A percentile compares a stretch with the other conserved stretches of the same genome.
Evolutionary conservation across 2,888 invertebrate genomes (phyloP).

Genomic region (Drosophila flavopinicola): DNA sequence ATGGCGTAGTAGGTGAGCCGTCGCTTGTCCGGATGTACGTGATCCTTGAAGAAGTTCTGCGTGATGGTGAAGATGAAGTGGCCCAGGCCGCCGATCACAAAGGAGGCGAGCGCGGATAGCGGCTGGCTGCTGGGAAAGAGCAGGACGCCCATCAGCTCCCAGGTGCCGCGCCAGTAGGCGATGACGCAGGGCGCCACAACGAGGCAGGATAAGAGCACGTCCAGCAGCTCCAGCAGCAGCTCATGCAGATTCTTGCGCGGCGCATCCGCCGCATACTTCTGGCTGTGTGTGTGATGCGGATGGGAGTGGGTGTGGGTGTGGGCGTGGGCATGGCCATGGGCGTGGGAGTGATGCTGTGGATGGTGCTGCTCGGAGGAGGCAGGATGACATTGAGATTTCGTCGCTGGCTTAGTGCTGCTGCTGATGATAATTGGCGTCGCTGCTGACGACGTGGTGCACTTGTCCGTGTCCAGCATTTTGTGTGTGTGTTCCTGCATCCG

Average conservation of each 20-base stretch:
- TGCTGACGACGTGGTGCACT: slow-evolving; percentile 42
- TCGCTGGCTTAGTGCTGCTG: slow-evolving; percentile 22
- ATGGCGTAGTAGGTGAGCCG: slow-evolving; percentile 88
- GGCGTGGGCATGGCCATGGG: slow-evolving; percentile 18
- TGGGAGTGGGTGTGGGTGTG: slow-evolving; percentile 22
- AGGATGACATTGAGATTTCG: slow-evolving; percentile 54
- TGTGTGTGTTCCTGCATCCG: slow-evolving; percentile 16
- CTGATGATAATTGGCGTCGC: slow-evolving; percentile 58
- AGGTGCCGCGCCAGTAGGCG: slow-evolving; percentile 94
- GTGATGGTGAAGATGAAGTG: slow-evolving; percentile 89
- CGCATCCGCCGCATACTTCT: slow-evolving; percentile 57
- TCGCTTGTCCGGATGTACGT: slow-evolving; percentile 88
- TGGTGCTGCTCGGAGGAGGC: slow-evolving; percentile 33
- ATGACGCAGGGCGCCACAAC: slow-evolving; percentile 93
- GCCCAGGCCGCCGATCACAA: slow-evolving; percentile 89
- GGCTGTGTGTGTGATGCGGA: slow-evolving; percentile 41
- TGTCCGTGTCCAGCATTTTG: slow-evolving; percentile 61
- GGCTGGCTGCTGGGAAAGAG: slow-evolving; percentile 87
- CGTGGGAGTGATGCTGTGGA: slow-evolving; percentile 13
- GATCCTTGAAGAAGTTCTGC: slow-evolving; percentile 87
- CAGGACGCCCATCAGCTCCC: slow-evolving; percentile 91
- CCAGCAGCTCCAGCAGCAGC: slow-evolving; percentile 88
- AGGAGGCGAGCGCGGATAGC: slow-evolving; percentile 88
- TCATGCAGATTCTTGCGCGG: slow-evolving; percentile 71
- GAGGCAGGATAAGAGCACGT: slow-evolving; percentile 89